Base-by-base conservation (phyloP, 2,888 invertebrate genomes). In the Heliconius sara region DNA sequence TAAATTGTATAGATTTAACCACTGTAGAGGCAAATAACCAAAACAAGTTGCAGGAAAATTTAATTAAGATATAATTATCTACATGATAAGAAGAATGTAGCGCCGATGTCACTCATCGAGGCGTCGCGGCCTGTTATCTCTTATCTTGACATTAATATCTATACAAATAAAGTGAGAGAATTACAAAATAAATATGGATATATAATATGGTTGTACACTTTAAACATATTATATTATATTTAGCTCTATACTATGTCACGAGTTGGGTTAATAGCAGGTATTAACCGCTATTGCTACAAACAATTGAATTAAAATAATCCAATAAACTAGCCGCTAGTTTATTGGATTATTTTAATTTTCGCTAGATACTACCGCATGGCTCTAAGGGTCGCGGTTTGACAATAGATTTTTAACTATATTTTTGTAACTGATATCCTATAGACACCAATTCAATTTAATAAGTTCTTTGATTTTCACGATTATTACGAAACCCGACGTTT, bases 101-200 rank as follows among this genome's bases (percentile, higher is more conserved):
- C 72, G 39, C n/a, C 68, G 34, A 60, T 60, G 57, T 60, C 34
- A 34, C 34, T 73, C 57, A 72, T 27, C 27, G 19, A 43, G 47
- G 25, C 30, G 2, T 34, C 34, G 47, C 22, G 34, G 22, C n/a
- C 16, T 60, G 30, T 34, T 73, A 73, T 73, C 57, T 34, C 57
- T 12, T 73, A 73, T 60, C 73, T 73, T 34, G 73, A 73, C 73
- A 60, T 73, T 57, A 34, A 34, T 73, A 47, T 16, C 6, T 19
- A 16, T 34, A 60, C 73, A 73, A 73, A 60, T 60, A 73, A 39
- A 39, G 13, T 43, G 13, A 43, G 68, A 70, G 25, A 70, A 25
- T 70, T 70, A n/a, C 6, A 39, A 68, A 39, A n/a, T 68, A 68
- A 68, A 70, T 22, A 43, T 70, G 27, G 27, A 27, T 27, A 27